Base-by-base conservation (phyloP, 2,888 invertebrate species). In the Palloptera scutellata region DNA sequence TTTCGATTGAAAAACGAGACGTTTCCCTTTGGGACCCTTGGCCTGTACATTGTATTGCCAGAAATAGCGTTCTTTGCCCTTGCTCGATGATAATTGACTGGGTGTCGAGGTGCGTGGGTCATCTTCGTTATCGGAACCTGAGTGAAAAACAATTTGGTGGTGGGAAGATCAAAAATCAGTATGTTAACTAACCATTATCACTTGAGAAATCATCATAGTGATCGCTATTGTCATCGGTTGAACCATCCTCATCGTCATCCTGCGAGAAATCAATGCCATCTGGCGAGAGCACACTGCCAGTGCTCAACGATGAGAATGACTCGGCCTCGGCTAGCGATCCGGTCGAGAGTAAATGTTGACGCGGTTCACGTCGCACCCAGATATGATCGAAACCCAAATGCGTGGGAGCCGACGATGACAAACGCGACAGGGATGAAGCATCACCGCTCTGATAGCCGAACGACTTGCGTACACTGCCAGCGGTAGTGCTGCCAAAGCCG, bases 41-140 rank as follows among this genome's bases (percentile, higher is more conserved):
- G 97, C 94, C 86, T 98, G 98, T 0, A 97, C 96, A 87, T 98
- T 98, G 85, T 98, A 98, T 84, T 98, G 98, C 98, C 98, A 98
- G 84, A 98, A 98, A 86, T 89, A 97, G 70, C 92, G 89, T 80
- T 96, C 95, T 76, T 91, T 93, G 83, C 93, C 94, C 72, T 83
- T 83, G 70, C 81, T 79, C 45, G 79, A 71, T 4, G 82, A 77
- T 53, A 83, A 57, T 30, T 83, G 84, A 69, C 76, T 77, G 20
- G 82, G 76, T 11, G 79, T 78, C 41, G 76, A 76, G 19, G 81
- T 82, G 61, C 81, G 81, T 40, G 74, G 76, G 43, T 84, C 84
- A 64, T 84, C 84, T 61, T 84, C 84, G 73, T 79, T 83, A 15
- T 82, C 84, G 57, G 84, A 83, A 63, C 80, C 77, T 73, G 48